phyloP scores from a whole-genome alignment of 2,113 vertebrate genomes.

The Nannobrachium achirus region DNA sequence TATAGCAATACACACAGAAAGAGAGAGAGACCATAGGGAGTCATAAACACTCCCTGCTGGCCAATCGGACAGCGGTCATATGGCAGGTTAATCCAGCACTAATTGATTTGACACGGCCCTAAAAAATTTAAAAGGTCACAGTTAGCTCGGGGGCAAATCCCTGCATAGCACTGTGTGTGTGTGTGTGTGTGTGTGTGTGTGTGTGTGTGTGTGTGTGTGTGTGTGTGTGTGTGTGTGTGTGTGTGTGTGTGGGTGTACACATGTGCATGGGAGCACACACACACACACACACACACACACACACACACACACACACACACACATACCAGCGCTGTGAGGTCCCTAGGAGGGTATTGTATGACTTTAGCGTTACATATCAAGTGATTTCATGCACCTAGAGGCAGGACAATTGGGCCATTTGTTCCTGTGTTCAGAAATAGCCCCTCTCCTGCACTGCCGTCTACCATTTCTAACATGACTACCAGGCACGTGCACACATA shows the following conservation, averaged over 20 bases:
- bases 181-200: too few species aligned
- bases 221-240: too few species aligned
- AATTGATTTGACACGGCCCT: constrained; percentile 69
- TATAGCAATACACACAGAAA: background rate
- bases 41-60: constrained; percentile 26
- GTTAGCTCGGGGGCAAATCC: constrained; percentile 52
- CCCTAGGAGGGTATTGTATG: constrained; percentile 66
- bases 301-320: constrained; percentile 11
- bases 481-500: too few species aligned
- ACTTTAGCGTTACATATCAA: constrained; percentile 72
- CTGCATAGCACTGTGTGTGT: too few species aligned
- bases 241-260: too few species aligned
- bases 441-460: constrained; percentile 38
- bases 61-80: constrained; percentile 45
- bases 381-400: constrained; percentile 72
- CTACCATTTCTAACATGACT: constrained; percentile 31
- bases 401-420: constrained; percentile 72
- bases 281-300: constrained; percentile 18
- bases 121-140: constrained; percentile 52
- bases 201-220: too few species aligned
- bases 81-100: constrained; percentile 61
- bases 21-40: background rate
- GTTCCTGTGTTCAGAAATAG: constrained; percentile 70
- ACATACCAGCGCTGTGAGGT: constrained; percentile 24
- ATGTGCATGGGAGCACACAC: background rate